A percentile compares a stretch with the other conserved stretches of the same genome.
These are phyloP conservation scores for Drosophila kambysellisi DNA, from an alignment of 2,888 invertebrate genomes.

Conservation along the genomic window DNA sequence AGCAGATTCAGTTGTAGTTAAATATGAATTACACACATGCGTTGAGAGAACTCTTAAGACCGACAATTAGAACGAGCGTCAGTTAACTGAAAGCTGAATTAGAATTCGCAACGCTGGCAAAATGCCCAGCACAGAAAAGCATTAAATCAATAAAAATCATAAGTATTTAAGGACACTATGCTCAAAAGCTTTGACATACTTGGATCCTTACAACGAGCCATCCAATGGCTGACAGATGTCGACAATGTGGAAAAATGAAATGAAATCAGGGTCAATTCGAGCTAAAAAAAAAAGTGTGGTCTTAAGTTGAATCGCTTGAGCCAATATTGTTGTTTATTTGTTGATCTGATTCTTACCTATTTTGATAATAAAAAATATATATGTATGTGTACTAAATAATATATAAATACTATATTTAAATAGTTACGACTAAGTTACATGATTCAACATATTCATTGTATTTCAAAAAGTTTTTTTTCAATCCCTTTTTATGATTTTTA, in stretches of 20 bases:
- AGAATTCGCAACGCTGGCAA: conserved; percentile 7
- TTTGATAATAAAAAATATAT: background rate
- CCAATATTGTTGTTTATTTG: background rate
- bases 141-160: conserved; percentile 44
- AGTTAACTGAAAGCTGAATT: conserved; percentile 38
- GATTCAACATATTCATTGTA: background rate
- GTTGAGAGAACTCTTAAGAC: conserved; percentile 19
- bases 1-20: conserved; percentile 2
- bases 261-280: conserved; percentile 29
- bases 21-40: conserved; percentile 4
- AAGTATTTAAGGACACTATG: conserved; percentile 10
- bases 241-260: conserved; percentile 13
- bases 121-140: background rate
- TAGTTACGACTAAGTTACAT: background rate
- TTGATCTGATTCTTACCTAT: background rate
- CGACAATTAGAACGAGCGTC: conserved; percentile 18
- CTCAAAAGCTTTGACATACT: conserved; percentile 47
- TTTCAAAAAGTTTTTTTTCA: background rate
- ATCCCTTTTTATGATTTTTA: background rate
- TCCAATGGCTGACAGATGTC: conserved; percentile 18
- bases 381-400: background rate
- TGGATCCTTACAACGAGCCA: conserved; percentile 22
- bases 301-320: background rate
- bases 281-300: background rate
- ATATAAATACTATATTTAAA: background rate